Percentiles rank a stretch among this genome's conserved stretches.
These are phyloP conservation scores for Otocyon megalotis DNA, from an alignment of 2,113 vertebrate species.

Conservation along the genomic window DNA sequence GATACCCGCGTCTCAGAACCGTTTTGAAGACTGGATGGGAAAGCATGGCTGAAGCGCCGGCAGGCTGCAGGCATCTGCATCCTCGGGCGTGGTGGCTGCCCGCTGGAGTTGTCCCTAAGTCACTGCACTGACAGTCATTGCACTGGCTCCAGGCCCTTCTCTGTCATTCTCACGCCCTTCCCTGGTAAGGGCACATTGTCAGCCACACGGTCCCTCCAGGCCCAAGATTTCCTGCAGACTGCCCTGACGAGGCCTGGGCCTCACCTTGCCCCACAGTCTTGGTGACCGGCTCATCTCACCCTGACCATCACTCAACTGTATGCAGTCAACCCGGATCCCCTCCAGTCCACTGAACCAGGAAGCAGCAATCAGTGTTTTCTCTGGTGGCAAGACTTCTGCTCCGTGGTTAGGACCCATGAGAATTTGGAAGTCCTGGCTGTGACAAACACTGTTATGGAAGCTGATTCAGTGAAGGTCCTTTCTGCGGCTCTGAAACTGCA, in stretches of 20 bases:
- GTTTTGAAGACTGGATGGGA: background rate
- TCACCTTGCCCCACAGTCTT: background rate
- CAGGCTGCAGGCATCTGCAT: background rate
- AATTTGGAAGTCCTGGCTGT: background rate
- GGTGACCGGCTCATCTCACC: background rate
- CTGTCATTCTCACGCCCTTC: background rate
- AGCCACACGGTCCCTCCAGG: background rate
- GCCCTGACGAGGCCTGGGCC: background rate
- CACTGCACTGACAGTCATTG: background rate
- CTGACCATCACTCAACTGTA: too few species aligned
- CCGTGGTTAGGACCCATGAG: background rate
- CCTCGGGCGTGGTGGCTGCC: background rate
- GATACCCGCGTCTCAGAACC: background rate
- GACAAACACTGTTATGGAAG: accelerated
- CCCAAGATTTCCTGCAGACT: background rate
- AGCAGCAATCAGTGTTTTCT: accelerated
- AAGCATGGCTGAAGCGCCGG: background rate
- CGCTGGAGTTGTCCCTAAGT: background rate
- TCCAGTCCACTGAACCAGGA: background rate
- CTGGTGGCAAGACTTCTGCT: slow-evolving; percentile 52
- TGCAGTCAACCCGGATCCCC: too few species aligned
- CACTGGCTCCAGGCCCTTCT: background rate
- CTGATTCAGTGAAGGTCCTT: accelerated
- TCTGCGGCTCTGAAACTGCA: background rate
- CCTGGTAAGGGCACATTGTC: background rate